A percentile compares a stretch with the other conserved stretches of the same genome.
phyloP scores from a whole-genome alignment of 2,888 invertebrate species.

The Brachylomia viminalis region DNA sequence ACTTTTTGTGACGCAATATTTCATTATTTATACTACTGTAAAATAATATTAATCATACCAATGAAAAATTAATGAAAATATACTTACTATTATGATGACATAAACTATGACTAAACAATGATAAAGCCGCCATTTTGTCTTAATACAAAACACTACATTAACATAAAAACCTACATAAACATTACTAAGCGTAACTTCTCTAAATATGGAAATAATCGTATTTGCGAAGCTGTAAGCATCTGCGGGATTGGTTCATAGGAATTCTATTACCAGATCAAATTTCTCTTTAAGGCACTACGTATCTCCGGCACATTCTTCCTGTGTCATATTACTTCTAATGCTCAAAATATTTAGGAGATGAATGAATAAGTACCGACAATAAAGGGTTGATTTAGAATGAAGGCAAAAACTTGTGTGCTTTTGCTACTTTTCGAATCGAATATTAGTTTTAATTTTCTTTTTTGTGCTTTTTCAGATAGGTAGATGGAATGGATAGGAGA shows the following conservation, averaged over 20 bases:
- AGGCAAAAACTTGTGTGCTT: not conserved
- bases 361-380: not conserved
- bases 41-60: not conserved
- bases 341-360: constrained; percentile 19
- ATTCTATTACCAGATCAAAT: constrained; percentile 52
- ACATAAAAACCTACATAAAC: constrained; percentile 41
- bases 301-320: constrained; percentile 11
- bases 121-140: constrained; percentile 7
- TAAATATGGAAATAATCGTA: constrained; percentile 55
- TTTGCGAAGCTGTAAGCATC: constrained; percentile 31
- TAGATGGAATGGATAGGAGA: no score
- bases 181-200: constrained; percentile 24
- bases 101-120: constrained; percentile 9
- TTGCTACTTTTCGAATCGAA: not conserved
- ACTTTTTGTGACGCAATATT: not conserved
- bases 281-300: constrained; percentile 19
- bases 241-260: constrained; percentile 38
- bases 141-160: constrained; percentile 28
- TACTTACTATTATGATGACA: not conserved
- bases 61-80: not conserved
- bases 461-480: no score
- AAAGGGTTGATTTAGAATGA: not conserved
- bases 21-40: not conserved
- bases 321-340: constrained; percentile 22
- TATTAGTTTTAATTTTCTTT: no score